Percentiles rank a stretch among this genome's conserved stretches.
Evolutionary conservation across 1,140 invertebrate species (phyloP).

Genomic region (Drosophila erecta): DNA sequence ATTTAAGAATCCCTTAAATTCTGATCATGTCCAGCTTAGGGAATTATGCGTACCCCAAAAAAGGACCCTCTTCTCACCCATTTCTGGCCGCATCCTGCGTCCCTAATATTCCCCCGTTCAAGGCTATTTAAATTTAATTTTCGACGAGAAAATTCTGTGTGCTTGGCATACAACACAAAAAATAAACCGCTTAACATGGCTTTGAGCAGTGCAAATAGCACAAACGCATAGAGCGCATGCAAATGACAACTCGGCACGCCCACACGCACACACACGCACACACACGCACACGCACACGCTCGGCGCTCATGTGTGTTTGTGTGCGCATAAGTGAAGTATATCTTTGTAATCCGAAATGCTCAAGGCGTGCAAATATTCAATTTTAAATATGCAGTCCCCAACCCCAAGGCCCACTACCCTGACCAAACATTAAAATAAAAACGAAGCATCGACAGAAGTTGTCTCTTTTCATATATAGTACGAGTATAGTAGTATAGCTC

Average conservation of each 20-base stretch:
- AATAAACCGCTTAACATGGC: conserved; percentile 81
- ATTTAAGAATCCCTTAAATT: neutral
- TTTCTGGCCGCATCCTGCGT: neutral
- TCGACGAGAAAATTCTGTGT: conserved; percentile 49
- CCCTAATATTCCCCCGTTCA: neutral
- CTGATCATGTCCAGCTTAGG: neutral
- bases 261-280: conserved; percentile 17
- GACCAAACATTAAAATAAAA: conserved; percentile 42
- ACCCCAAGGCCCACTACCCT: neutral
- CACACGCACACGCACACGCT: conserved; percentile 19
- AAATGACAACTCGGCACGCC: conserved; percentile 69
- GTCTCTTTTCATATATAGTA: neutral
- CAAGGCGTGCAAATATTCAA: conserved; percentile 82
- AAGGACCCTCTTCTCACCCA: neutral
- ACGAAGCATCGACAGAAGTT: conserved; percentile 27
- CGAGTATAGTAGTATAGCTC: neutral
- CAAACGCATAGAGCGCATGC: conserved; percentile 71
- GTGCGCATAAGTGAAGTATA: conserved; percentile 76
- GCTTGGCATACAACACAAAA: conserved; percentile 55
- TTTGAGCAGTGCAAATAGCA: conserved; percentile 78
- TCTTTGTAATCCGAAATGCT: conserved; percentile 81
- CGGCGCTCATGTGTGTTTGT: conserved; percentile 33
- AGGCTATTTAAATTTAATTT: conserved; percentile 56
- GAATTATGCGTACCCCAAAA: neutral
- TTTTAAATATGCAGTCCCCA: conserved; percentile 74